These are phyloP conservation scores for Etheostoma cragini DNA, from an alignment of 2,113 vertebrate genomes.

Conservation along the genomic window DNA sequence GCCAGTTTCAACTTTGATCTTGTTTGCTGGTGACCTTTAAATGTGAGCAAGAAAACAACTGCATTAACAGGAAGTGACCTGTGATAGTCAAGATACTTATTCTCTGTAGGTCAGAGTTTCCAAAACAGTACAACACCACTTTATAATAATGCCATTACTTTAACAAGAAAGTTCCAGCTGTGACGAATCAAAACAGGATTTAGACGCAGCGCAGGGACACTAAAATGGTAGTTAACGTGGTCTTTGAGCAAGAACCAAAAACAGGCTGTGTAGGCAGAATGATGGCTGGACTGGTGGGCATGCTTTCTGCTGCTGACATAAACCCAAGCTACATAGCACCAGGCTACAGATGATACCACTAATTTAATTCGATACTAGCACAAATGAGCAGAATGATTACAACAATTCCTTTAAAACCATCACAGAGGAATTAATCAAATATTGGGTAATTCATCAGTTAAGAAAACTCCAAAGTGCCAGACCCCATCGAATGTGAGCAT, in stretches of 20 bases:
- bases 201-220: not conserved
- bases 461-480: no score
- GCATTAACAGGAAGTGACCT: not conserved
- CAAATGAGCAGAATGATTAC: not conserved
- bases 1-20: not conserved
- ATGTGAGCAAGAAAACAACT: constrained; percentile 17
- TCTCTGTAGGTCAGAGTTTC: not conserved
- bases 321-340: not conserved
- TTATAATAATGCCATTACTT: not conserved
- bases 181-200: not conserved
- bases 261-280: no score
- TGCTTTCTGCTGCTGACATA: not conserved
- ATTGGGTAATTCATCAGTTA: no score
- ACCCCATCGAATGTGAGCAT: no score
- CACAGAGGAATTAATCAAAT: not conserved
- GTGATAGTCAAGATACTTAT: not conserved
- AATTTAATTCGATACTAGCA: not conserved
- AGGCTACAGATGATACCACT: not conserved
- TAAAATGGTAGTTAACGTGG: no score
- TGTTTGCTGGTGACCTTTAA: constrained; percentile 29
- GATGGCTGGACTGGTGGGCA: no score
- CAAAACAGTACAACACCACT: not conserved
- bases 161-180: not conserved
- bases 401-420: not conserved
- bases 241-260: no score